Evolutionary conservation across 2,888 invertebrate species (phyloP).

Genomic region (Hypomecis punctinalis): DNA sequence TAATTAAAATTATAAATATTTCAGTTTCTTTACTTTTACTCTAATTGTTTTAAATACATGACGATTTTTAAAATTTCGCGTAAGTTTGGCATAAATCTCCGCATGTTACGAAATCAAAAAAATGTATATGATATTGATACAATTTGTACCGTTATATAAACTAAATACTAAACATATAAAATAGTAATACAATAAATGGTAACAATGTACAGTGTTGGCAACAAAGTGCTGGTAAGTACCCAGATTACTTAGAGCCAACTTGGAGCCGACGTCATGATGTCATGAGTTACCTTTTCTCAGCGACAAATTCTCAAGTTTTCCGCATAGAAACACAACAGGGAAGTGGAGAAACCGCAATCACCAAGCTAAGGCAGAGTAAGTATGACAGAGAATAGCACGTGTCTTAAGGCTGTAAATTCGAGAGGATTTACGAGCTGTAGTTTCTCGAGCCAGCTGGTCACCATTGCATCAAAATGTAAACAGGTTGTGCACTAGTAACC

Average conservation of each 20-base stretch:
- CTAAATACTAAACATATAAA: no score
- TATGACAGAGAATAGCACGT: constrained; percentile 36
- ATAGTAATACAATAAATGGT: no score
- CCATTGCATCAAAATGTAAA: constrained; percentile 47
- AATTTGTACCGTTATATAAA: no score
- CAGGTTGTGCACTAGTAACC: constrained; percentile 9
- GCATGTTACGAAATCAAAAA: no score
- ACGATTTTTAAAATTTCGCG: no score
- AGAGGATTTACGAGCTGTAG: constrained; percentile 62
- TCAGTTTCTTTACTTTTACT: constrained; percentile 17
- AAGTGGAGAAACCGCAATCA: constrained; percentile 15
- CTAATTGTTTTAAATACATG: no score
- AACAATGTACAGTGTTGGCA: no score
- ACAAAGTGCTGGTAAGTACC: no score
- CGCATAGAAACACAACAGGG: neutral
- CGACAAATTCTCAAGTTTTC: neutral
- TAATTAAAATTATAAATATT: constrained; percentile 29
- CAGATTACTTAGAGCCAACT: no score
- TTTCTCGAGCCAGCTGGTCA: constrained; percentile 57
- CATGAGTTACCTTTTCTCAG: neutral
- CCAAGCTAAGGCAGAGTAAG: constrained; percentile 4
- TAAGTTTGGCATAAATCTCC: no score
- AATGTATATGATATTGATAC: no score
- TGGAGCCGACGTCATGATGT: constrained; percentile 1
- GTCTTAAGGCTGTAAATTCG: constrained; percentile 56